Percentiles rank a stretch among this genome's conserved stretches.
Conservation (phyloP, 2,888 invertebrate species). For the Drosophila longiperda region DNA sequence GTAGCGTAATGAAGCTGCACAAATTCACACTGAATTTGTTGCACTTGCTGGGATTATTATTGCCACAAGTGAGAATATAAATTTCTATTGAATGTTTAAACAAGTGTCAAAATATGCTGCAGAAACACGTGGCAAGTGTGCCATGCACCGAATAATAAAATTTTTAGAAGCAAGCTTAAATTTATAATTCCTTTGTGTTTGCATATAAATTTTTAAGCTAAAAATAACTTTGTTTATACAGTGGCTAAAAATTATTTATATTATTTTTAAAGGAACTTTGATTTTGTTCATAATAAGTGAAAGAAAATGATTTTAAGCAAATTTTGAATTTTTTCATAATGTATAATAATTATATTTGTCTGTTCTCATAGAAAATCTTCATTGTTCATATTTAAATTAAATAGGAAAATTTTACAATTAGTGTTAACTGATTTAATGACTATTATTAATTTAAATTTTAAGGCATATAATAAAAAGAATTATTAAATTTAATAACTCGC, state of each 20-base stretch:
- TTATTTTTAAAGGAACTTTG: background rate
- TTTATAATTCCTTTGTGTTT: background rate
- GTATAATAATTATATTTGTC: no score
- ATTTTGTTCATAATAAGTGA: background rate
- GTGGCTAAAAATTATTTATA: background rate
- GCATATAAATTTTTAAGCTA: background rate
- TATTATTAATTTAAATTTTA: background rate
- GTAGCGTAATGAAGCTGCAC: slow-evolving; percentile 72
- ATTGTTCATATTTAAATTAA: background rate
- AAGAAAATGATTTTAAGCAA: background rate
- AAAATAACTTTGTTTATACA: background rate
- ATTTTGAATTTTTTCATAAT: background rate
- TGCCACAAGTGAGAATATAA: slow-evolving; percentile 16
- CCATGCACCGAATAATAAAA: background rate
- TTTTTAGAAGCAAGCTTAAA: background rate
- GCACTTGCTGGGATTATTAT: slow-evolving; percentile 23
- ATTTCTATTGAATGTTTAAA: slow-evolving; percentile 15
- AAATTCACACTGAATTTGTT: slow-evolving; percentile 59
- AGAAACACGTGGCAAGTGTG: background rate
- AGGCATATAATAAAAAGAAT: background rate
- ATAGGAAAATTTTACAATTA: background rate
- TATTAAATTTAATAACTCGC: background rate
- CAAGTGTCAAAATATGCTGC: background rate
- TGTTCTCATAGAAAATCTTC: background rate
- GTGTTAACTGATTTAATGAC: background rate